Evolutionary conservation across 2,888 invertebrate species (phyloP), one percentile per base, ranked within the genome.

Genomic region (Mythimna pallens): DNA sequence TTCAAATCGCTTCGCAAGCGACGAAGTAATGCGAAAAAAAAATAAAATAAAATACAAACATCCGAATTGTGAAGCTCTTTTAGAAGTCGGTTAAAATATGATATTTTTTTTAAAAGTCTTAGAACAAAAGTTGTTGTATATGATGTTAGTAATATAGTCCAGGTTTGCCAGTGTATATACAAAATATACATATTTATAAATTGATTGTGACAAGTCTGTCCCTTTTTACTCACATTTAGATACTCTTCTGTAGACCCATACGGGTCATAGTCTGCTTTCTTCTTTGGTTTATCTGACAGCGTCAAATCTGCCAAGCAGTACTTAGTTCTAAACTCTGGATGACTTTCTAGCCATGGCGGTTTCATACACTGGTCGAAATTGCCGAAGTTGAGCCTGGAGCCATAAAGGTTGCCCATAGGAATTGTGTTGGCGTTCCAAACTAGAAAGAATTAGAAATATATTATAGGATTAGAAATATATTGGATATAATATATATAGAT

Each of bases 341-440:
- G 78, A 9, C 80, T 76, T 10, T 62, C 17, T 12, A 80, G 25
- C 89, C 86, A 87, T 0, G 89, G 84, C 0, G 79, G 69, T 14
- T 83, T 73, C 50, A 88, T 61, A 30, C 88, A 88, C 58, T 88
- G 88, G 43, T 89, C 88, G 47, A 80, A 88, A 68, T 71, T 85
- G 0, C 88, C 88, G 0, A 82, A 61, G 6, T 85, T 83, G 10
- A 63, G 63, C 14, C 65, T 22, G 2, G 84, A 73, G 0, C 84
- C 87, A 63, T 84, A 85, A 2, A 88, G 74, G 25, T 76, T 78
- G 1, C 85, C 88, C 3, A 57, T 61, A 8, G 88, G 89, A 0
- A 82, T n/a, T 8, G 84, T 81, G 79, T 87, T 88, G 4, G 88
- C 83, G 14, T 88, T 85, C 88, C 88, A 88, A 8, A 85, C 88